Evolutionary conservation across 1,140 invertebrate species (phyloP), one percentile per base, ranked within the genome.

Genomic region (Lasioglossum baleicum): DNA sequence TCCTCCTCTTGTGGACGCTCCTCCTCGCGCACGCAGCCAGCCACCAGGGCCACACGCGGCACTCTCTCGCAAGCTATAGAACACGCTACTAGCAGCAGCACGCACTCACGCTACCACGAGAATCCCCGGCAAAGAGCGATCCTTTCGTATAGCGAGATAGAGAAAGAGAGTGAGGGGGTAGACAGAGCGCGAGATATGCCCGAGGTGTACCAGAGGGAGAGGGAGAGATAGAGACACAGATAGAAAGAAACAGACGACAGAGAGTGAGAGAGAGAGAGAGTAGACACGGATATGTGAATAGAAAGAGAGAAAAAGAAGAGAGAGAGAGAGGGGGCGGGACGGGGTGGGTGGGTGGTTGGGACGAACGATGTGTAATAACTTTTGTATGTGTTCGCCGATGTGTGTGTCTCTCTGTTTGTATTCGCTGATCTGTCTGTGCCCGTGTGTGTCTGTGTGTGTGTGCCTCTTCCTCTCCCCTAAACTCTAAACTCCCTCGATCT

Each of bases 401-500:
- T 35, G 5, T 35, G 35, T 35, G 35, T 35, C 35, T 35, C 35
- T 35, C 35, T 35, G 35, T 35, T 35, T 35, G 35, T 35, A 35
- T 35, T 35, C 35, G 35, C 35, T 35, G 35, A 35, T 35, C 35
- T 5, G 35, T 35, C 35, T 35, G 35, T 35, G 35, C 35, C 35
- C 3, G 35, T 75, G 71, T 40, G 56, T 76, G 13, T 2, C 13
- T 5, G 44, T 10, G 51, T 15, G 13, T 13, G 76, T 68, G 71
- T 66, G 40, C 60, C 70, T 51, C 68, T 71, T 75, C 61, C 80
- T 70, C 75, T 75, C 79, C 75, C 44, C 58, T 67, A 58, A 58
- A 65, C 53, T 82, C 82, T 71, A 72, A 71, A 53, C 58, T 80
- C 77, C 72, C 69, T 68, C 60, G 68, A 85, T 80, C 73, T 63